These are phyloP conservation scores for Eulemur albifrons DNA, from an alignment of 2,797 vertebrate genomes.

Conservation along the genomic window DNA sequence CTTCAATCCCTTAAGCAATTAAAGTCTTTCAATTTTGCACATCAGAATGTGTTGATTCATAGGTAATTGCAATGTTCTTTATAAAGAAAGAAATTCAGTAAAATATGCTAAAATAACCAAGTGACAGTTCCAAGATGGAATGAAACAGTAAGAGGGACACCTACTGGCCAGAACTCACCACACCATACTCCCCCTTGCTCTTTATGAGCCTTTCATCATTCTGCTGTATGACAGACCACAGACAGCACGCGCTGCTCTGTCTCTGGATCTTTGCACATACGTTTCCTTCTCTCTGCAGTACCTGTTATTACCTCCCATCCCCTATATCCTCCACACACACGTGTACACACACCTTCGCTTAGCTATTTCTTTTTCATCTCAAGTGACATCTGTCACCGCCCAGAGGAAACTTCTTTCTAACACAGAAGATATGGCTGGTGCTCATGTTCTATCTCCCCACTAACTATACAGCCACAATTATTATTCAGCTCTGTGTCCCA, in stretches of 20 bases:
- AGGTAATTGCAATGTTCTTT: neutral
- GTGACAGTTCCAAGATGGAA: neutral
- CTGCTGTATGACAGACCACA: neutral
- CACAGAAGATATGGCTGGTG: neutral
- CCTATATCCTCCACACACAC: neutral
- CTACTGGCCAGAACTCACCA: slow-evolving; percentile 35
- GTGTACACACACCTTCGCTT: neutral
- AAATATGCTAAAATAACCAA: slow-evolving; percentile 12
- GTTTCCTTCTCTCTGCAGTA: neutral
- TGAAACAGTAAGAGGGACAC: slow-evolving; percentile 50
- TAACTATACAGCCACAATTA: neutral
- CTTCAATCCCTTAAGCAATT: neutral
- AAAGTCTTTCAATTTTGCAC: neutral
- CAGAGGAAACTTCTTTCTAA: neutral
- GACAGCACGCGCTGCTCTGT: neutral
- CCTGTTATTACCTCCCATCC: neutral
- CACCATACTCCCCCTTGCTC: neutral
- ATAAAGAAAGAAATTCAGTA: slow-evolving; percentile 25
- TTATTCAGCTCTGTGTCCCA: neutral
- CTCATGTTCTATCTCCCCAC: neutral
- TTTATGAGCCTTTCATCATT: neutral
- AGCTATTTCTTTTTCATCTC: neutral
- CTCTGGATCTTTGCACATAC: neutral
- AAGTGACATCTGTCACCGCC: neutral
- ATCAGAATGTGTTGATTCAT: neutral